Base-by-base conservation (phyloP, 2,888 invertebrate species). In the Macropis europaea region DNA sequence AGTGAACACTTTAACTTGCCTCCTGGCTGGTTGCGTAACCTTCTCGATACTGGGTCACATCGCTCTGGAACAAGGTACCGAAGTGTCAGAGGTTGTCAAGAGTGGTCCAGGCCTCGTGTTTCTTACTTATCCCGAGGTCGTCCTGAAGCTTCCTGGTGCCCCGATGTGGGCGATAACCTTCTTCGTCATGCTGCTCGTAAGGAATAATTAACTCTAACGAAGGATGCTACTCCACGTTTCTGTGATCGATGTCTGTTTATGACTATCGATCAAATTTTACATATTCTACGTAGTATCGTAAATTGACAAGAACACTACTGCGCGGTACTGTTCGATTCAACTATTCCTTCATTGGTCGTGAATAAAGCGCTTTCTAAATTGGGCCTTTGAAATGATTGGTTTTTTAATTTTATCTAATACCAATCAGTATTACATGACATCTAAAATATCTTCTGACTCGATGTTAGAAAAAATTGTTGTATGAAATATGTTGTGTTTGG, bases 31-130 rank as follows among this genome's bases (percentile, higher is more conserved):
- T 1, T 93, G 94, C 79, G 94, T 95, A 61, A 95, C 95, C 9
- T 95, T 95, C 88, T 93, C 94, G 47, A 94, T 95, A 48, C 90
- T 95, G 70, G 95, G 95, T 17, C 94, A 95, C 87, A 92, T 94
- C 88, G 93, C 94, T 3, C 87, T 89, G 77, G 92, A 91, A 82
- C 91, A 93, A 86, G 89, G 90, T 42, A 88, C 90, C 1, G 86
- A 90, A 22, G 92, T 93, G 2, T 89, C 88, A 7, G 88, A 90
- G 53, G 93, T 93, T 5, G 93, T 93, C 1, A 92, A 91, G 79
- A 92, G 91, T 89, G 94, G 94, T n/a, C 94, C 94, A 0, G 94
- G 94, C n/a, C 90, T 95, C 13, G 94, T 95, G 40, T 95, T 95
- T 86, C 91, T 95, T 30, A 95, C 94, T 2, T 95, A 95, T 88